Base-by-base conservation (phyloP, 2,888 invertebrate species). In the Tyria jacobaeae region DNA sequence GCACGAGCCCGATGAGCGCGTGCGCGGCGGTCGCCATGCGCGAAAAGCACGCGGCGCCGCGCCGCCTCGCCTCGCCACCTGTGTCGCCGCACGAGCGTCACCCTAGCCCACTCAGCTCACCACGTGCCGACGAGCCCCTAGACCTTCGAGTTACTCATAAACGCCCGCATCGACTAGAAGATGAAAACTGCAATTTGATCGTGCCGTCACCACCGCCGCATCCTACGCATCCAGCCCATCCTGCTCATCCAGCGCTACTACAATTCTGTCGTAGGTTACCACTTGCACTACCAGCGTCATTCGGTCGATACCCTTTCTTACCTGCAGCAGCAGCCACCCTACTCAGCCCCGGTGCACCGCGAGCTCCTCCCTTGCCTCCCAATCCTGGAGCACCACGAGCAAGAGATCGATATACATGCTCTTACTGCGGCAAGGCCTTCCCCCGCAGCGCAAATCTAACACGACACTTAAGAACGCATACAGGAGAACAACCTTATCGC, bases 401-500 rank as follows among this genome's bases (percentile, higher is more conserved):
- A 59, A 96, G 97, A 84, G 98, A 99, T 89, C 96, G 98, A 57
- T 99, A 99, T 91, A 97, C 98, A 51, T 99, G 99, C 94, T 99
- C 99, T 84, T 99, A 98, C 91, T 99, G 99, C 89, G 99, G 99
- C 56, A 98, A 99, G 91, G 97, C 99, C 24, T 99, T 99, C 88
- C 99, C 99, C 0, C 96, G 99, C 57, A 99, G 99, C 60, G 99
- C 99, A 12, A 99, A 99, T 88, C 94, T 99, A 64, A 99, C 99
- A 56, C 95, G 99, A 71, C 99, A 99, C 89, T 95, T 99, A 81
- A 95, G 99, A 76, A 99, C 99, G 35, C 99, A 99, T 90, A 99
- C 99, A 5, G 99, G 99, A 59, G 99, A 99, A 86, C 99, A 99
- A 87, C 99, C 99, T 17, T 99, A 99, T 94, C 98, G 98, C 89